phyloP scores from a whole-genome alignment of 2,797 vertebrate genomes.

The Spatula versicolor region DNA sequence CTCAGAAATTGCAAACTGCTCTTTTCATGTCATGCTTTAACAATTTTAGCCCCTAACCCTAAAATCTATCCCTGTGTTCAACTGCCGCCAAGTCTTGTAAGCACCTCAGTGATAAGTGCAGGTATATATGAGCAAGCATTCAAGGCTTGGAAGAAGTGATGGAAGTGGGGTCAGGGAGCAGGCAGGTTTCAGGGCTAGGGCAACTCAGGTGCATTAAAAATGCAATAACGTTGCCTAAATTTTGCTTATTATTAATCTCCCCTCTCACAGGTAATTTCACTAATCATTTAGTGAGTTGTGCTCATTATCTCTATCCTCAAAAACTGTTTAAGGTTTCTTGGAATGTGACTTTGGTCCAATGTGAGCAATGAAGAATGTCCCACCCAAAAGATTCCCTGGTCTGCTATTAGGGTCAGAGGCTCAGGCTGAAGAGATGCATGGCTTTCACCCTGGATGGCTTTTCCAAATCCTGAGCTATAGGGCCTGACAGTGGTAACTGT shows the following conservation, averaged over 20 bases:
- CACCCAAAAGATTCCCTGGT: not conserved
- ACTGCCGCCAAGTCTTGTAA: no score
- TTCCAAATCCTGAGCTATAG: not conserved
- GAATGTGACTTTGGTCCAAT: not conserved
- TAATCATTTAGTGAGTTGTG: rapidly evolving
- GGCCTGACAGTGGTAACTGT: no score
- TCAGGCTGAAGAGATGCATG: not conserved
- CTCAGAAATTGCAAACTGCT: no score
- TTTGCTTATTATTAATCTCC: not conserved
- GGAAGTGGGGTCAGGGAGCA: not conserved
- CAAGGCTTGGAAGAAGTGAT: not conserved
- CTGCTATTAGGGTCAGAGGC: not conserved
- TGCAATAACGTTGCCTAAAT: not conserved
- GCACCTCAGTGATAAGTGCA: no score
- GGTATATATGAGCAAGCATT: no score
- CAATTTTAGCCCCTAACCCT: no score
- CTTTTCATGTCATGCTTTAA: no score
- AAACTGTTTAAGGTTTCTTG: not conserved
- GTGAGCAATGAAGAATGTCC: not conserved
- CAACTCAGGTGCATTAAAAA: not conserved
- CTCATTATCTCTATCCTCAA: not conserved
- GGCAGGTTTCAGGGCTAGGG: not conserved
- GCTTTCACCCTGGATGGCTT: no score
- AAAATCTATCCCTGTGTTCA: no score
- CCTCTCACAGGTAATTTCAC: not conserved